These are phyloP conservation scores for Tiaroga cobitis DNA, from an alignment of 2,797 vertebrate genomes.

Conservation along the genomic window DNA sequence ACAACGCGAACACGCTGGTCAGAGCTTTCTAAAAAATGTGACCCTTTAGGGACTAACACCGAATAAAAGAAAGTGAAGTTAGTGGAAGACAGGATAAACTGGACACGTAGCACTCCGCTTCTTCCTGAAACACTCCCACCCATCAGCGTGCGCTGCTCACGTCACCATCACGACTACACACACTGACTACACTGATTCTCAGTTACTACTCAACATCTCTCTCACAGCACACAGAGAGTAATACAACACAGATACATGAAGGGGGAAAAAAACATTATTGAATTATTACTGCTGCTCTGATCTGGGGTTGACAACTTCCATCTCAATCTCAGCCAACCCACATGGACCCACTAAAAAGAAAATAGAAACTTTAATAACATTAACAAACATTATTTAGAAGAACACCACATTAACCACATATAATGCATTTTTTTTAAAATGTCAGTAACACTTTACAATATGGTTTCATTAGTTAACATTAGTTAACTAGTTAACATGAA, in stretches of 20 bases:
- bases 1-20: background rate
- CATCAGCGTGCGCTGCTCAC: conserved; percentile 13
- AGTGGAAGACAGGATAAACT: conserved; percentile 80
- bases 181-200: background rate
- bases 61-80: conserved; percentile 68
- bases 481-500: too few species aligned
- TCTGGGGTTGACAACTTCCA: background rate
- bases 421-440: too few species aligned
- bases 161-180: conserved; percentile 9
- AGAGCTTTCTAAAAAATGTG: background rate
- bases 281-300: background rate
- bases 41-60: background rate
- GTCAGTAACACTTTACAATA: too few species aligned
- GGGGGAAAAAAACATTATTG: background rate
- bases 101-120: conserved; percentile 79
- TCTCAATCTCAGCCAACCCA: background rate
- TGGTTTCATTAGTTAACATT: too few species aligned
- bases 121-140: conserved; percentile 50
- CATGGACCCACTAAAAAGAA: background rate
- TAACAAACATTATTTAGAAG: background rate
- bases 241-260: background rate
- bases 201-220: background rate
- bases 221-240: background rate
- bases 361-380: background rate
- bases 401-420: background rate